Conservation (phyloP, 2,113 vertebrate genomes). For the Meles meles region DNA sequence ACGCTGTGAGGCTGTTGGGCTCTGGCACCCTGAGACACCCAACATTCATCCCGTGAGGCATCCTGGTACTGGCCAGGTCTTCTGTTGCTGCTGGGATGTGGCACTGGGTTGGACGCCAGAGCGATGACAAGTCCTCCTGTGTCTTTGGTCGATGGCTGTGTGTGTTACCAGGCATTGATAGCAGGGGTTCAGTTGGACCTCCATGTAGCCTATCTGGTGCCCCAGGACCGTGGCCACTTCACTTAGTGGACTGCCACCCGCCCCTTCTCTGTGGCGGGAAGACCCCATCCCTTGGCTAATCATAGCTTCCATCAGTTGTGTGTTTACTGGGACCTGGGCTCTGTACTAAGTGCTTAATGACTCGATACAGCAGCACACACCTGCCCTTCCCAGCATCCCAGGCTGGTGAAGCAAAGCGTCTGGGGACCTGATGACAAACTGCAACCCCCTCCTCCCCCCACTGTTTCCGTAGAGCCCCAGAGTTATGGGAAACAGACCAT, state of each 20-base stretch:
- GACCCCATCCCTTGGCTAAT: fast-evolving
- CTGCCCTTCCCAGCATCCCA: not conserved
- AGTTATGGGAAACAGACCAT: not conserved
- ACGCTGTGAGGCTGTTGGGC: fast-evolving
- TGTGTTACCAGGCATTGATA: not conserved
- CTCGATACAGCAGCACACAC: too few species aligned
- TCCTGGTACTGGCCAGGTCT: fast-evolving
- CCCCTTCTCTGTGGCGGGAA: fast-evolving
- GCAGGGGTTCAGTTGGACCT: not conserved
- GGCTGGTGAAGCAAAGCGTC: not conserved
- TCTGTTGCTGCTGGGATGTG: not conserved
- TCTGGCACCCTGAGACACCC: not conserved
- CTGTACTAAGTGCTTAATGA: not conserved
- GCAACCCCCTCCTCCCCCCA: fast-evolving
- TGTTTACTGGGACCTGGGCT: not conserved
- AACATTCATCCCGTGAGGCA: fast-evolving
- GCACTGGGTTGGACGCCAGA: fast-evolving
- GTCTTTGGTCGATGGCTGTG: not conserved
- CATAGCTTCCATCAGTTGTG: not conserved
- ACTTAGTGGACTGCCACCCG: not conserved
- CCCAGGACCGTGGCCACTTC: not conserved
- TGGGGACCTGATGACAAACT: not conserved
- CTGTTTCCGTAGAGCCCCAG: not conserved
- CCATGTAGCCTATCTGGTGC: not conserved
- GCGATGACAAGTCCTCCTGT: not conserved